Evolutionary conservation across 1,140 invertebrate species (phyloP).

Genomic region (Popillia japonica): DNA sequence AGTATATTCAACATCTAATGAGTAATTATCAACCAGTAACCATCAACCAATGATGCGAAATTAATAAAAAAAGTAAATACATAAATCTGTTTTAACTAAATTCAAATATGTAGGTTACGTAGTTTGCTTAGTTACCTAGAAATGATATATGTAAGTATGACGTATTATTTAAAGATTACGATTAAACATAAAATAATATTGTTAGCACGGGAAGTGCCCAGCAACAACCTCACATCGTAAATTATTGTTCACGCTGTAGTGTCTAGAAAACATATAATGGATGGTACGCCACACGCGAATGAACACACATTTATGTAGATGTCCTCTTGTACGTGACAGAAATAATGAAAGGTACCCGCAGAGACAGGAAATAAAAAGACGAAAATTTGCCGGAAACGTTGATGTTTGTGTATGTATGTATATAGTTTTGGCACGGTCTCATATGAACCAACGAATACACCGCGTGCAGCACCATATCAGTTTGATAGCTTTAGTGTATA

Average conservation of each 20-base stretch:
- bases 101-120: too few relatives aligned
- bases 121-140: too few relatives aligned
- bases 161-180: too few relatives aligned
- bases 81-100: too few relatives aligned
- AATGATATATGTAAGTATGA: too few relatives aligned
- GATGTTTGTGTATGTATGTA: neutral
- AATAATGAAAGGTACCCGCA: neutral
- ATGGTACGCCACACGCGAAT: slow-evolving; percentile 6
- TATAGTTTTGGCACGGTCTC: neutral
- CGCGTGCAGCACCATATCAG: too few relatives aligned
- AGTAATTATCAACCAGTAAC: too few relatives aligned
- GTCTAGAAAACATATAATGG: neutral
- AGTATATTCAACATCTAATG: too few relatives aligned
- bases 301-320: slow-evolving; percentile 9
- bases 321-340: neutral
- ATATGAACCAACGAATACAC: too few relatives aligned
- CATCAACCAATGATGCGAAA: too few relatives aligned
- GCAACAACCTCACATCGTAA: neutral
- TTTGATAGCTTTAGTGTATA: neutral
- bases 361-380: slow-evolving; percentile 7
- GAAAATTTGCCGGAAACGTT: neutral
- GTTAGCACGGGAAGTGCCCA: neutral
- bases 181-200: neutral
- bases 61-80: too few relatives aligned
- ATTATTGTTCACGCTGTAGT: neutral